A percentile compares a stretch with the other conserved stretches of the same genome.
Evolutionary conservation across 2,888 invertebrate genomes (phyloP).

Genomic region (Neoscelio sp.): DNA sequence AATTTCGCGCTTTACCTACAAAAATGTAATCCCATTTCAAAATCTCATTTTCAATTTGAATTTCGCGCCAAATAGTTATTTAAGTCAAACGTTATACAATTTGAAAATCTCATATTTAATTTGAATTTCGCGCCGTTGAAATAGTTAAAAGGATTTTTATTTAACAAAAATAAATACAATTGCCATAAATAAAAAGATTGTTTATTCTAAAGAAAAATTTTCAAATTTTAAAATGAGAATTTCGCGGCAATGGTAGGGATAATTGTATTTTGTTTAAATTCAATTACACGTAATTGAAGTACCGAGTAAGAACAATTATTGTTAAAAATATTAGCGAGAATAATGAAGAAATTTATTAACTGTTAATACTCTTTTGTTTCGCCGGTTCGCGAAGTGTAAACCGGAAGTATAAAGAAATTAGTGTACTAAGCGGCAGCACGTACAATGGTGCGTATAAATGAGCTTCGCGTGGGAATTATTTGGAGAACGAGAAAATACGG

Average conservation of each 20-base stretch:
- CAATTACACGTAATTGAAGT: conserved; percentile 5
- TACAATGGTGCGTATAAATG: conserved; percentile 67
- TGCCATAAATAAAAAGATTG: no score
- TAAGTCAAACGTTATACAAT: no score
- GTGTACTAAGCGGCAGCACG: conserved; percentile 63
- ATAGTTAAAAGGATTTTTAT: no score
- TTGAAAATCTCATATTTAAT: no score
- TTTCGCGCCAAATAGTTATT: no score
- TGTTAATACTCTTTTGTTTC: conserved; percentile 62
- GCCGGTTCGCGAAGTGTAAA: conserved; percentile 48
- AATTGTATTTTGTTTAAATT: neutral
- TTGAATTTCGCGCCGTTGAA: no score
- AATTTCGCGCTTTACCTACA: conserved; percentile 8
- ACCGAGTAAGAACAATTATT: conserved; percentile 14
- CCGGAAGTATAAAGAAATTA: conserved; percentile 66
- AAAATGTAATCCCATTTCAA: no score
- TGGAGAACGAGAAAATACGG: conserved; percentile 62
- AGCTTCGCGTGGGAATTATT: conserved; percentile 68
- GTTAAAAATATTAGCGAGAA: conserved; percentile 31
- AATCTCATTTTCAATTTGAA: conserved; percentile 8
- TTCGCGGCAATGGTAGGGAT: neutral
- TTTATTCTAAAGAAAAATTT: no score
- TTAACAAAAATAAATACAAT: no score
- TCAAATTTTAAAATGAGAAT: no score
- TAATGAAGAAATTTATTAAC: conserved; percentile 64